phyloP scores from a whole-genome alignment of 1,140 invertebrate species.

The Trypoxylus dichotomus region DNA sequence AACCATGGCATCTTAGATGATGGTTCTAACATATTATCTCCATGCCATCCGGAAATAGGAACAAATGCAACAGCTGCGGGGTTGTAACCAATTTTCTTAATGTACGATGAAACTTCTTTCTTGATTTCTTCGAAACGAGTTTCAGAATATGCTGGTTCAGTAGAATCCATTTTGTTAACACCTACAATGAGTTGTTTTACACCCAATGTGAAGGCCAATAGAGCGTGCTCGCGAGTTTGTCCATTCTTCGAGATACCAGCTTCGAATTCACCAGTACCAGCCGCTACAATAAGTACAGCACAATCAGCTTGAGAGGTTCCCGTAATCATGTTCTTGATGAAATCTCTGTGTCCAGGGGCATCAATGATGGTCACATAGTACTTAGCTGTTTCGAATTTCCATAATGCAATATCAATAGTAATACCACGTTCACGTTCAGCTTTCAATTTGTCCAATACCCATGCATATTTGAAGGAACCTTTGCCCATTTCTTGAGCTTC shows the following conservation, averaged over 20 bases:
- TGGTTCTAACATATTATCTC: slow-evolving; percentile 95
- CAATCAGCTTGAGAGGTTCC: slow-evolving; percentile 97
- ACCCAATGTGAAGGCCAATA: slow-evolving; percentile 96
- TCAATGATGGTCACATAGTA: slow-evolving; percentile 99
- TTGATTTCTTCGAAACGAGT: slow-evolving; percentile 95
- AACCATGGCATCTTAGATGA: slow-evolving; percentile 95
- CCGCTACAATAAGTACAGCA: slow-evolving; percentile 95
- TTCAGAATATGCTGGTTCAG: slow-evolving; percentile 94
- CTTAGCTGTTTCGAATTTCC: slow-evolving; percentile 98
- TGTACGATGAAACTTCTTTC: slow-evolving; percentile 91
- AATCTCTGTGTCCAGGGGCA: slow-evolving; percentile 98
- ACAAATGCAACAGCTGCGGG: slow-evolving; percentile 95
- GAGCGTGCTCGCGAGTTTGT: slow-evolving; percentile 97
- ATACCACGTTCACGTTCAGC: slow-evolving; percentile 99
- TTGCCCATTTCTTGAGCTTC: slow-evolving; percentile 98
- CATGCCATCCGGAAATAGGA: slow-evolving; percentile 98
- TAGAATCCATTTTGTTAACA: slow-evolving; percentile 99
- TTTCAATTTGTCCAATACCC: slow-evolving; percentile 98
- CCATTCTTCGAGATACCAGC: slow-evolving; percentile 99
- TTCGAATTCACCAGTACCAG: slow-evolving; percentile 97
- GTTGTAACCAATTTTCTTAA: slow-evolving; percentile 97
- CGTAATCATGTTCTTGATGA: slow-evolving; percentile 99
- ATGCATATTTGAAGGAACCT: slow-evolving; percentile 96
- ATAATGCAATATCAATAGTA: slow-evolving; percentile 98
- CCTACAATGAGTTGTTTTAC: slow-evolving; percentile 98